phyloP scores from a whole-genome alignment of 2,888 invertebrate species.

The Bembecia ichneumoniformis region DNA sequence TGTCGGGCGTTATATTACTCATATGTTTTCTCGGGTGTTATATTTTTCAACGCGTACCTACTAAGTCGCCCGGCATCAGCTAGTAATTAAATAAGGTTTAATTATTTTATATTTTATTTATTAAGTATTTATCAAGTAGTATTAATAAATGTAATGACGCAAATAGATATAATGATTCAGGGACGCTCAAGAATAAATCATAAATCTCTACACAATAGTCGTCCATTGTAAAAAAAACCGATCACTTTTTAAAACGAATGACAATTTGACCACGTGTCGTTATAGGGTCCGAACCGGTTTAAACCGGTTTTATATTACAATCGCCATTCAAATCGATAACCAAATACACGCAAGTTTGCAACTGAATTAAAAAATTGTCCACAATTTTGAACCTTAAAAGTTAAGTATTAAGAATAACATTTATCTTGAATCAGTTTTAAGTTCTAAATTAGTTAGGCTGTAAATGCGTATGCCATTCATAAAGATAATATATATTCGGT shows the following conservation, averaged over 20 bases:
- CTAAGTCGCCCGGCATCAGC: too few relatives aligned
- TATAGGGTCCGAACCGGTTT: slow-evolving; percentile 47
- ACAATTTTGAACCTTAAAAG: background rate
- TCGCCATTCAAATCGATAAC: slow-evolving; percentile 55
- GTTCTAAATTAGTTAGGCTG: slow-evolving; percentile 12
- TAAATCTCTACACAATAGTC: slow-evolving; percentile 23
- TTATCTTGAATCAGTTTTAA: too few relatives aligned
- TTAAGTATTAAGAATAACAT: too few relatives aligned
- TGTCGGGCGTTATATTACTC: too few relatives aligned
- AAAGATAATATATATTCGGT: slow-evolving; percentile 27
- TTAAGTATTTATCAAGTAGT: too few relatives aligned
- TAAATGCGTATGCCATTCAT: slow-evolving; percentile 24
- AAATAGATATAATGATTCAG: background rate
- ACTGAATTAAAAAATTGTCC: background rate
- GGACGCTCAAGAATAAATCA: slow-evolving; percentile 21
- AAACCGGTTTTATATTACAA: slow-evolving; percentile 59
- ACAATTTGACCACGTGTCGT: slow-evolving; percentile 67
- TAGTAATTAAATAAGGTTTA: too few relatives aligned
- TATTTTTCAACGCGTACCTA: too few relatives aligned
- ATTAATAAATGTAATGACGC: background rate
- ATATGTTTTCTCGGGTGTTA: too few relatives aligned
- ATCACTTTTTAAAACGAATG: slow-evolving; percentile 58
- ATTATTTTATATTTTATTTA: too few relatives aligned
- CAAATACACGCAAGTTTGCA: slow-evolving; percentile 10
- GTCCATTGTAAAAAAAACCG: slow-evolving; percentile 40